Evolutionary conservation across 2,888 invertebrate species (phyloP), one percentile per base, ranked within the genome.

Genomic region (Neoitamus cyanurus): DNA sequence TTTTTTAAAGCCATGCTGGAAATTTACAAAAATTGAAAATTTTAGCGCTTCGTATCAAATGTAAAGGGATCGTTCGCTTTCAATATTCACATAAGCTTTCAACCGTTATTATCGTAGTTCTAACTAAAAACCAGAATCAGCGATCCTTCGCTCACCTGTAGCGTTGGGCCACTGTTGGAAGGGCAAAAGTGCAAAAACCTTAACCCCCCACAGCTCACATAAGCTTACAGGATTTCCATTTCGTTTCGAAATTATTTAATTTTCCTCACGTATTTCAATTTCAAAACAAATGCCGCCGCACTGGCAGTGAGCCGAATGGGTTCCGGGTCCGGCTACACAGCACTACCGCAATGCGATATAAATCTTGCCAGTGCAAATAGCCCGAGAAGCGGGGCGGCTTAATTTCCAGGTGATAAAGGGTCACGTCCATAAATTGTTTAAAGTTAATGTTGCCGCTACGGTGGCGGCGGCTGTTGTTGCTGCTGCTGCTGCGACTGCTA

Each of bases 401-500:
- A 77, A 77, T 77, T 77, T 77, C 25, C 77, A 77, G 77, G 77
- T 77, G 77, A 77, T 77, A 77, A 77, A 77, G 77, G 25, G 42
- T 77, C 42, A 20, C 25, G 34, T 34, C 34, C 73, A 46, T 77
- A 77, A 77, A 77, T 77, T 77, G 77, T 77, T 77, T 77, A 77
- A 77, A 77, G 77, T 46, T 46, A 77, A 42, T 42, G 77, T 46
- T 34, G 30, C n/a, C 11, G 25, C 70, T 70, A 34, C 34, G 30
- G n/a, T n/a, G 70, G 70, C 4, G 48, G 4, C 48, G 20, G 48
- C 11, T 15, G 5, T 48, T 34, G 3, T 34, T 34, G 34, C 25
- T 58, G 42, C 25, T 58, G 42, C 42, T 46, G 58, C 58, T 58
- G 58, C 42, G n/a, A 42, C 42, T 42, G 58, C 9, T 37, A 9